Conservation (phyloP, 2,888 invertebrate genomes). For the Tachystola acroxantha region DNA sequence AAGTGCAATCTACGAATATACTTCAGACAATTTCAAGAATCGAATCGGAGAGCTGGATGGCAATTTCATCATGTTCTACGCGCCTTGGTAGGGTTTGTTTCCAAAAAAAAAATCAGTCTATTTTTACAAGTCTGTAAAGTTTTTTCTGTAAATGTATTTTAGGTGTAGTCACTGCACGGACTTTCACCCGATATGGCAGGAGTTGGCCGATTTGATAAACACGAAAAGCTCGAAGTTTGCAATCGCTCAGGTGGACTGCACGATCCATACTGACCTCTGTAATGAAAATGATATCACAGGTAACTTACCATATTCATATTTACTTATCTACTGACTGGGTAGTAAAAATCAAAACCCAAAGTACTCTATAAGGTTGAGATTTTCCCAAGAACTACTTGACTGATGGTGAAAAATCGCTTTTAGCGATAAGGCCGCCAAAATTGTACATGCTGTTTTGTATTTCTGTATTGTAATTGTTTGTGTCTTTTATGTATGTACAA, state of each 20-base stretch:
- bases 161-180: slow-evolving; percentile 93
- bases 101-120: neutral
- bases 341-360: no score
- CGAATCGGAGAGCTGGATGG: slow-evolving; percentile 81
- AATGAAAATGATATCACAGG: slow-evolving; percentile 87
- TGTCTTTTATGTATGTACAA: no score
- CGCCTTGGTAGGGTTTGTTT: slow-evolving; percentile 84
- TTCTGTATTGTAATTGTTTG: no score
- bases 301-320: slow-evolving; percentile 14
- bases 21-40: slow-evolving; percentile 79
- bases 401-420: no score
- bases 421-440: no score
- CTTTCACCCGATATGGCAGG: slow-evolving; percentile 86
- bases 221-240: slow-evolving; percentile 80
- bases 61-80: slow-evolving; percentile 88
- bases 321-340: no score
- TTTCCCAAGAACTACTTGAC: no score
- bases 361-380: no score
- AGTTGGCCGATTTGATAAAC: slow-evolving; percentile 83
- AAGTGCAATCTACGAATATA: slow-evolving; percentile 76
- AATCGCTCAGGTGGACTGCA: slow-evolving; percentile 90
- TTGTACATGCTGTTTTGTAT: no score
- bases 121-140: neutral
- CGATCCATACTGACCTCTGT: slow-evolving; percentile 82
- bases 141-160: slow-evolving; percentile 15